These are phyloP conservation scores for Neelides folsomi DNA, from an alignment of 2,888 invertebrate species.

Conservation along the genomic window DNA sequence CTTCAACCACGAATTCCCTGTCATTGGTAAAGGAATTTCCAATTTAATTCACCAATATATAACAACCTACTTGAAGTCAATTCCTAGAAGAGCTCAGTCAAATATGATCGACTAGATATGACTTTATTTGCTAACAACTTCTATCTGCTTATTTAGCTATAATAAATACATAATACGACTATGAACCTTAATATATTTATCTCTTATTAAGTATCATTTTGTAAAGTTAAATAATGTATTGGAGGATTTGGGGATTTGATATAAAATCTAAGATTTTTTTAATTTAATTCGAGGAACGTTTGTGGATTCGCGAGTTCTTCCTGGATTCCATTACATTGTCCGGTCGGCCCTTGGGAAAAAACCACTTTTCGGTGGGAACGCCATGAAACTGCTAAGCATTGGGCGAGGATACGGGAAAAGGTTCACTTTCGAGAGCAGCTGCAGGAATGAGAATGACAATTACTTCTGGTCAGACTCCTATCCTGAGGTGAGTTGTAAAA, in stretches of 20 bases:
- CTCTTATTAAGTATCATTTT: no score
- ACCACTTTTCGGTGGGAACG: slow-evolving; percentile 52
- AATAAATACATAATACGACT: no score
- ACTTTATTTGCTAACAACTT: not conserved
- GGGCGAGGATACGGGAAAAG: slow-evolving; percentile 66
- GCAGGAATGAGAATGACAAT: slow-evolving; percentile 41
- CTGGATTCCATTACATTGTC: slow-evolving; percentile 59
- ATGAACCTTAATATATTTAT: no score
- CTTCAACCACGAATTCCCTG: slow-evolving; percentile 53
- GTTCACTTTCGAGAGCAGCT: slow-evolving; percentile 53
- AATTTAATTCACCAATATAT: not conserved
- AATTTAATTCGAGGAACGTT: slow-evolving; percentile 48
- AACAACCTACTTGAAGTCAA: not conserved
- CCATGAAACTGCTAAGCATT: slow-evolving; percentile 49
- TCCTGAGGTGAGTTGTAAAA: slow-evolving; percentile 43
- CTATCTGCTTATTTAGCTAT: not conserved
- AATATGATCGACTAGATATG: not conserved
- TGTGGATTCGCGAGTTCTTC: slow-evolving; percentile 55
- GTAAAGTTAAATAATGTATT: no score
- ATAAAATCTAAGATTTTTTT: not conserved
- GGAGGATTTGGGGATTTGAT: no score
- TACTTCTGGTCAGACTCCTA: slow-evolving; percentile 67
- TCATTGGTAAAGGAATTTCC: slow-evolving; percentile 46
- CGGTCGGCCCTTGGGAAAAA: slow-evolving; percentile 51
- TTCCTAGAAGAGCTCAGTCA: not conserved